phyloP scores from a whole-genome alignment of 2,888 invertebrate genomes.

The Andrena minutula region DNA sequence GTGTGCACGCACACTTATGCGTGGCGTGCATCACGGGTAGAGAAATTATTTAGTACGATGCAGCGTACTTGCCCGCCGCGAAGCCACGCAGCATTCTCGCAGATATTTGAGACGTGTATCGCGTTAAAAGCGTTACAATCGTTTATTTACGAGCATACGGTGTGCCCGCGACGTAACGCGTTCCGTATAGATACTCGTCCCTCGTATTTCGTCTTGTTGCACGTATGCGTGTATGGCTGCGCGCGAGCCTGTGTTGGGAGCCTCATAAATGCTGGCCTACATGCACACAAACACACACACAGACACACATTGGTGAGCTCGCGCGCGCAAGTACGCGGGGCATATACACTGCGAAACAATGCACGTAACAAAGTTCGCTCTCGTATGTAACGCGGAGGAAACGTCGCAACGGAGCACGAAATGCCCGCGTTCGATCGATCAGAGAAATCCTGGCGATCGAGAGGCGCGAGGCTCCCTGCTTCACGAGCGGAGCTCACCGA shows the following conservation, averaged over 20 bases:
- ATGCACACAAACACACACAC: constrained; percentile 34
- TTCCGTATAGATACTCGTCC: constrained; percentile 53
- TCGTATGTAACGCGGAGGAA: constrained; percentile 21
- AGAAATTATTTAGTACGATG: constrained; percentile 46
- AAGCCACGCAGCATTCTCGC: constrained; percentile 36
- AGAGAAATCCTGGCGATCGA: neutral
- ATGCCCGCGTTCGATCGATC: constrained; percentile 3
- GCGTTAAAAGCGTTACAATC: constrained; percentile 50
- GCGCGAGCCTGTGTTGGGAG: constrained; percentile 35
- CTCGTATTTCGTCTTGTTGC: constrained; percentile 52
- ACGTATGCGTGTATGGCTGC: constrained; percentile 4
- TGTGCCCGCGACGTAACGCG: constrained; percentile 39
- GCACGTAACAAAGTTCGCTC: constrained; percentile 36
- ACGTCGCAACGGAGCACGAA: neutral
- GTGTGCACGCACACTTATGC: neutral
- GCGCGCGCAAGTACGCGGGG: constrained; percentile 6
- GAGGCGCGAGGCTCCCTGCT: neutral
- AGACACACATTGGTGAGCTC: constrained; percentile 11
- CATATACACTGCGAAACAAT: constrained; percentile 44
- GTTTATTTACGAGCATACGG: constrained; percentile 62
- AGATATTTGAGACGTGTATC: constrained; percentile 45
- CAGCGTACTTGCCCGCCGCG: constrained; percentile 18
- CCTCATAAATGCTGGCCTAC: constrained; percentile 54
- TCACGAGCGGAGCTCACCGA: constrained; percentile 14
- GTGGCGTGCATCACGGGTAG: constrained; percentile 1